Evolutionary conservation across 2,888 invertebrate genomes (phyloP), one percentile per base, ranked within the genome.

Genomic region (Serripes groenlandicus): DNA sequence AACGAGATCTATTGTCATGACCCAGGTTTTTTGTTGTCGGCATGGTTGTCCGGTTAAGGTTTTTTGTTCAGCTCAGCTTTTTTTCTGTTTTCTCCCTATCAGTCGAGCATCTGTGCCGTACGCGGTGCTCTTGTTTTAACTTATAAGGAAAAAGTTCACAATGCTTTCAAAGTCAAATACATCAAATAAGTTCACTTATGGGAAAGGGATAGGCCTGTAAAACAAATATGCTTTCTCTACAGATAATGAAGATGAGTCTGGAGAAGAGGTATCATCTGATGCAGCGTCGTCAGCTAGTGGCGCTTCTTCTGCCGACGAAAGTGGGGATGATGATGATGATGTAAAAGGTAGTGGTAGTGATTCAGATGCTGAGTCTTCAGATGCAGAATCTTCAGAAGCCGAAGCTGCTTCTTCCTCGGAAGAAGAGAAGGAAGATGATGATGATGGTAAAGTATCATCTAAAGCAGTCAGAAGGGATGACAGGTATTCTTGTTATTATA

Each of bases 331-430:
- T 34, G 62, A 62, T 34, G 62, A 62, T 15, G 32, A 85, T 30
- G 88, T 85, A 11, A 77, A 74, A 42, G 75, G 37, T 5, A 86
- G 81, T 78, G 85, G 75, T 3, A 78, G 78, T 21, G 74, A 74
- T 34, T 83, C 85, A 0, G 85, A 76, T 28, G 85, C 82, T 11
- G 82, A 74, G 18, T 79, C 83, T 69, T 74, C 74, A 23, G 30
- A 30, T 30, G 86, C 86, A 35, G 85, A 75, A 30, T 86, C 88
- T 11, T 84, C 86, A 32, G 70, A 75, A 32, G 85, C 87, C 0
- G 30, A 30, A 30, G 78, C 75, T 62, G 84, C 86, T n/a, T 75
- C 81, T 18, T 81, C 83, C 5, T 85, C 78, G 3, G 88, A 88
- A 34, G 89, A 88, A 56, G 83, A 80, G 66, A 85, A 85, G 62